Percentiles rank a stretch among this genome's conserved stretches.
Evolutionary conservation across 2,888 invertebrate species (phyloP).

Genomic region (Trissolcus japonicus): DNA sequence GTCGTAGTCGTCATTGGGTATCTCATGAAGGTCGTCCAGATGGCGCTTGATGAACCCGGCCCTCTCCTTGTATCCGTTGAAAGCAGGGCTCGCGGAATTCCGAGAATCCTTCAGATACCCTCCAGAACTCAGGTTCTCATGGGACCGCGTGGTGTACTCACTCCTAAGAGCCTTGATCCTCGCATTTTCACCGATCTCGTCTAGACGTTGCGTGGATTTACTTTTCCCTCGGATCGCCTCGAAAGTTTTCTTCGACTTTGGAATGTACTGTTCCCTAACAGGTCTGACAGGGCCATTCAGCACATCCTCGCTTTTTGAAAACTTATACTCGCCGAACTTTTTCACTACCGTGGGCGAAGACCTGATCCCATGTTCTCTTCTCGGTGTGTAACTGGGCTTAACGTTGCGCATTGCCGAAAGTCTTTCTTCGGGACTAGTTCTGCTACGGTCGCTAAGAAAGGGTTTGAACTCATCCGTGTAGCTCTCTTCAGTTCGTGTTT

Average conservation of each 20-base stretch:
- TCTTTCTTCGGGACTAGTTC: conserved; percentile 67
- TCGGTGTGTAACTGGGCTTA: conserved; percentile 32
- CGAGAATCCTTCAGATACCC: conserved; percentile 72
- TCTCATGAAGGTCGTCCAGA: conserved; percentile 67
- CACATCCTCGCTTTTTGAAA: conserved; percentile 70
- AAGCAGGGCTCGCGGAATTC: conserved; percentile 58
- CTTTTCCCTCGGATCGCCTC: conserved; percentile 70
- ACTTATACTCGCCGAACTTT: conserved; percentile 68
- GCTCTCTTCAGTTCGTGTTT: conserved; percentile 69
- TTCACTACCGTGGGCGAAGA: conserved; percentile 63
- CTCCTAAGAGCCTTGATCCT: conserved; percentile 64
- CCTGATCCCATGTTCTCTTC: conserved; percentile 55
- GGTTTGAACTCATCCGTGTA: conserved; percentile 69
- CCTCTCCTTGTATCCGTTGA: conserved; percentile 63
- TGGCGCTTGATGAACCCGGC: conserved; percentile 64
- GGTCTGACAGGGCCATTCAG: conserved; percentile 63
- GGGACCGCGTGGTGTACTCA: conserved; percentile 70
- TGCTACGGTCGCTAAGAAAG: conserved; percentile 66
- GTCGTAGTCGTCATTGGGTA: conserved; percentile 72
- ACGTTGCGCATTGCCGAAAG: conserved; percentile 58
- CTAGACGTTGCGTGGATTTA: conserved; percentile 71
- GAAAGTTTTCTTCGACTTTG: conserved; percentile 69
- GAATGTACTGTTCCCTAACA: conserved; percentile 61
- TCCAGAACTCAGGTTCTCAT: conserved; percentile 69
- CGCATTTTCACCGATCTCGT: conserved; percentile 68